Evolutionary conservation across 30 jellyfish, hydroid and myxozoan species (phyloP).

Genomic region (Aurelia aurita): DNA sequence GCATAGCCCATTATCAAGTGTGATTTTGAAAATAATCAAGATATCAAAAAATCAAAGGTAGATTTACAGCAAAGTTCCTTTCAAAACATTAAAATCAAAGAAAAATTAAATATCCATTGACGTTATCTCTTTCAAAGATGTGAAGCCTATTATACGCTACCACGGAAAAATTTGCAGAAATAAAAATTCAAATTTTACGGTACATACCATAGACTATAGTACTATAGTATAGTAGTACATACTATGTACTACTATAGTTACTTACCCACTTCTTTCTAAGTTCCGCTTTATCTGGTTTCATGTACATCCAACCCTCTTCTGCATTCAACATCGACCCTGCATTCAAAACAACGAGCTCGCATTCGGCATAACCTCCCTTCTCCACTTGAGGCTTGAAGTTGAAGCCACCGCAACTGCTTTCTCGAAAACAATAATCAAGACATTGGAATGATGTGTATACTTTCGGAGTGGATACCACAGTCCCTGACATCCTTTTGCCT

Average conservation of each 20-base stretch:
- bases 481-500: not conserved
- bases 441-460: conserved; percentile 24
- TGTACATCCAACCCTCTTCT: not conserved
- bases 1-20: not conserved
- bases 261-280: conserved; percentile 13
- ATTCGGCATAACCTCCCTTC: not conserved
- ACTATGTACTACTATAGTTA: no score
- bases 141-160: no score
- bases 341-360: conserved; percentile 2
- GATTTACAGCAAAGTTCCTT: no score
- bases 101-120: no score
- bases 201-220: no score
- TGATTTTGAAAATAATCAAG: not conserved
- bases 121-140: no score
- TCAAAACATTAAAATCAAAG: no score
- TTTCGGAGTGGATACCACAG: not conserved
- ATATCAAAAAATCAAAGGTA: no score
- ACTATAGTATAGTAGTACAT: no score
- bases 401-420: conserved; percentile 17
- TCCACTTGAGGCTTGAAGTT: not conserved
- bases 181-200: no score
- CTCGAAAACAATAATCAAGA: conserved; percentile 16
- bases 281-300: not conserved
- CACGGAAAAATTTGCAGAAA: no score
- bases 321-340: not conserved